Evolutionary conservation across 2,888 invertebrate species (phyloP).

Genomic region (Mesorhabditis sp.): DNA sequence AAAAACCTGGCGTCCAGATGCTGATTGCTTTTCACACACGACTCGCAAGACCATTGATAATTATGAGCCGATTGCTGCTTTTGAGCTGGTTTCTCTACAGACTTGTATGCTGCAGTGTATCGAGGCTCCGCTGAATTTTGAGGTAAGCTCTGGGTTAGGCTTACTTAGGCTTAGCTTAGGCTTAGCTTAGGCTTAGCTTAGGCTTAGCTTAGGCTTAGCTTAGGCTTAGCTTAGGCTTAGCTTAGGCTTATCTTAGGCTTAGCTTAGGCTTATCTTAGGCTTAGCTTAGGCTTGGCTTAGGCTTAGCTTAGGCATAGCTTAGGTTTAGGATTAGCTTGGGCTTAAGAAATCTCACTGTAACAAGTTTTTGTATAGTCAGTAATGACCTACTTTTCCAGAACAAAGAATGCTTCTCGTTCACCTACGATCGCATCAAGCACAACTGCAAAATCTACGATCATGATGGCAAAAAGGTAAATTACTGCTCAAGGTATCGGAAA

Average conservation of each 20-base stretch:
- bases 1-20: conserved; percentile 22
- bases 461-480: conserved; percentile 39
- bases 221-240: too few species aligned
- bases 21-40: conserved; percentile 42
- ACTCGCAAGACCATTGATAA: conserved; percentile 48
- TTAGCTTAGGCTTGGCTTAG: too few species aligned
- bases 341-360: neutral
- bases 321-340: conserved; percentile 15
- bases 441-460: conserved; percentile 51
- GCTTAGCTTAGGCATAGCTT: conserved; percentile 20
- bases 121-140: conserved; percentile 29
- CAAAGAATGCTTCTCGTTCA: conserved; percentile 43
- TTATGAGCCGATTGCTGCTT: conserved; percentile 48
- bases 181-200: too few species aligned
- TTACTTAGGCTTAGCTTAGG: too few species aligned
- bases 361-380: neutral
- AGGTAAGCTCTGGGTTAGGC: conserved; percentile 8
- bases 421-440: conserved; percentile 46
- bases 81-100: conserved; percentile 38
- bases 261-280: too few species aligned
- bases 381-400: neutral
- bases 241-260: too few species aligned
- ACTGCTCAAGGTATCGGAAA: neutral
- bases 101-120: conserved; percentile 44
- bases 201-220: too few species aligned